These are phyloP conservation scores for Callosobruchus maculatus DNA, from an alignment of 2,888 invertebrate species.

Conservation along the genomic window DNA sequence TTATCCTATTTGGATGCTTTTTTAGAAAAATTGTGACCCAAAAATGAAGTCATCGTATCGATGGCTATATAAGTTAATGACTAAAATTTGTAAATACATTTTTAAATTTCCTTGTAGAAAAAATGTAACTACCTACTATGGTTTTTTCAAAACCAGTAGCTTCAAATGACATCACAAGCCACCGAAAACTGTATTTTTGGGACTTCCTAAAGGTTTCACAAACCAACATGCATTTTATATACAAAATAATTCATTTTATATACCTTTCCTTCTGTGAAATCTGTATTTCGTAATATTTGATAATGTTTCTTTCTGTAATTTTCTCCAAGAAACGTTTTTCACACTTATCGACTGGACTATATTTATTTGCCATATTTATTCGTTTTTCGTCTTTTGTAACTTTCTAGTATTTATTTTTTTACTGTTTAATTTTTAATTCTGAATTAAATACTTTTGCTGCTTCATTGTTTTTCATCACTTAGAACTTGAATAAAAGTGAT, in stretches of 20 bases:
- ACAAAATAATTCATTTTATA: too few relatives aligned
- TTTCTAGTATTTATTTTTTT: constrained; percentile 32
- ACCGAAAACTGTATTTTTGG: neutral
- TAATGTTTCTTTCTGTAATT: neutral
- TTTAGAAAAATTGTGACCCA: too few relatives aligned
- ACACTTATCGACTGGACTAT: constrained; percentile 13
- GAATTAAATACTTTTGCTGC: constrained; percentile 30
- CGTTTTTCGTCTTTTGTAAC: constrained; percentile 24
- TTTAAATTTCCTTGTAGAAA: neutral
- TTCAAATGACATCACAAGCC: neutral
- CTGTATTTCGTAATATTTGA: too few relatives aligned
- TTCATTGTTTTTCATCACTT: constrained; percentile 8
- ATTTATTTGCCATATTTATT: constrained; percentile 34
- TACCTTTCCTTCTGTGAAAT: too few relatives aligned
- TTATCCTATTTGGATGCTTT: too few relatives aligned
- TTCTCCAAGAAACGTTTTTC: neutral
- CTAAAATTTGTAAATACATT: too few relatives aligned
- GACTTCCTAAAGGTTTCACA: too few relatives aligned
- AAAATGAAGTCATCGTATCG: too few relatives aligned
- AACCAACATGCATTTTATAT: too few relatives aligned
- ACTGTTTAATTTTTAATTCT: constrained; percentile 28
- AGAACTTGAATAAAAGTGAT: neutral
- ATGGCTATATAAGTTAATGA: too few relatives aligned
- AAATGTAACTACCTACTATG: too few relatives aligned
- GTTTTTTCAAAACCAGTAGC: too few relatives aligned